These are phyloP conservation scores for Nephrocerus scutellatus DNA, from an alignment of 2,888 invertebrate species.

Conservation along the genomic window DNA sequence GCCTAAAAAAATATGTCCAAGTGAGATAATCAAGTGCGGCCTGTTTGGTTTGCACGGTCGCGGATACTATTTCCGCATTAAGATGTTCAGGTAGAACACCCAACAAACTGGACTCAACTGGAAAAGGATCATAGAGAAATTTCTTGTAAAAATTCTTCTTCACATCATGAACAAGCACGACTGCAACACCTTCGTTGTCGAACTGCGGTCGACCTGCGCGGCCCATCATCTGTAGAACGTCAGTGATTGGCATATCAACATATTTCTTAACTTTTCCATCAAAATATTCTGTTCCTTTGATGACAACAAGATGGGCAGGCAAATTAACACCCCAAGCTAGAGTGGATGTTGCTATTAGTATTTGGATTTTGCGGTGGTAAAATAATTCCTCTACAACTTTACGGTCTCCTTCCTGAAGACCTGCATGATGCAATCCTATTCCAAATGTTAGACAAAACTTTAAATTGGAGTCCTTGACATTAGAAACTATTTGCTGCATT, in stretches of 20 bases:
- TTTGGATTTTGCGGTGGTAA: slow-evolving; percentile 91
- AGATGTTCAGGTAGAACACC: slow-evolving; percentile 91
- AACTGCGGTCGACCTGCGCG: slow-evolving; percentile 96
- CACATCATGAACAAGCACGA: slow-evolving; percentile 86
- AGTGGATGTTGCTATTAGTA: slow-evolving; percentile 93
- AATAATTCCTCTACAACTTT: slow-evolving; percentile 89
- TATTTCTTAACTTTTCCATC: slow-evolving; percentile 95
- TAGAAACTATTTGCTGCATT: slow-evolving; percentile 69
- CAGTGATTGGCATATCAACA: slow-evolving; percentile 99
- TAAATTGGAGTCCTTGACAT: slow-evolving; percentile 79
- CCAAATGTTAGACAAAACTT: slow-evolving; percentile 93
- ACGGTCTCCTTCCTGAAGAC: slow-evolving; percentile 87
- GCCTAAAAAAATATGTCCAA: slow-evolving; percentile 96
- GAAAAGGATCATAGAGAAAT: slow-evolving; percentile 98
- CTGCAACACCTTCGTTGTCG: slow-evolving; percentile 85
- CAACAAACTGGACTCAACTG: slow-evolving; percentile 92
- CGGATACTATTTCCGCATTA: slow-evolving; percentile 94
- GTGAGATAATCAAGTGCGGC: slow-evolving; percentile 94
- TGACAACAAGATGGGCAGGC: slow-evolving; percentile 95
- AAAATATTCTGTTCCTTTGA: slow-evolving; percentile 98
- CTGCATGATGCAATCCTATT: slow-evolving; percentile 98
- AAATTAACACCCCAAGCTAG: slow-evolving; percentile 99
- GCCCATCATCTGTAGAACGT: slow-evolving; percentile 99
- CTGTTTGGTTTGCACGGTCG: slow-evolving; percentile 87
- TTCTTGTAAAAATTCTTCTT: slow-evolving; percentile 99